phyloP scores from a whole-genome alignment of 64 coral and sea anemone genomes.

The Hydrozoanthus tunicans region DNA sequence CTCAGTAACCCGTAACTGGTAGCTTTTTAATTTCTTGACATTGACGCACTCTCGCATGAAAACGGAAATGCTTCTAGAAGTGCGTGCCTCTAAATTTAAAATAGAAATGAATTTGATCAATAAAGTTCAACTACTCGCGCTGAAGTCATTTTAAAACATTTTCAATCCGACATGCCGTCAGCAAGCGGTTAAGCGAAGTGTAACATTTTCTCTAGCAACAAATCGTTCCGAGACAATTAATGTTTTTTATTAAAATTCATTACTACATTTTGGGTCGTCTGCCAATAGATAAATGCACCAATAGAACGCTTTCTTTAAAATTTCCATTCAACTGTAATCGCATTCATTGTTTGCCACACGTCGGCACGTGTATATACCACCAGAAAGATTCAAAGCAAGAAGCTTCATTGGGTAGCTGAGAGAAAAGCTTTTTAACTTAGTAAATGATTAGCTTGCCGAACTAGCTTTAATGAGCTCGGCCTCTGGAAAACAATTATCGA shows the following conservation, averaged over 20 bases:
- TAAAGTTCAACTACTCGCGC: not conserved
- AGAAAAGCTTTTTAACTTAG: conserved; percentile 76
- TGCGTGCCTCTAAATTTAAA: conserved; percentile 16
- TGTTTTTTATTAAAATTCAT: conserved; percentile 96
- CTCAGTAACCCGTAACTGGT: conserved; percentile 83
- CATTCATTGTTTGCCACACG: conserved; percentile 74
- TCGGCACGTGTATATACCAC: conserved; percentile 68
- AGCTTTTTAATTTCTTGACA: conserved; percentile 66
- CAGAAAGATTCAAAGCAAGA: conserved; percentile 46
- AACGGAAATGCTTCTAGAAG: conserved; percentile 22
- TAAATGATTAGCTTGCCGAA: conserved; percentile 91
- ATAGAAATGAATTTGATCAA: conserved; percentile 21
- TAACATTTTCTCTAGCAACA: conserved; percentile 89
- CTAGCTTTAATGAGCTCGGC: conserved; percentile 87
- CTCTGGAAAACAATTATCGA: conserved; percentile 84
- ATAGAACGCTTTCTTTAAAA: conserved; percentile 30
- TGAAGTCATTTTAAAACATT: conserved; percentile 44
- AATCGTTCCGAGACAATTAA: conserved; percentile 87
- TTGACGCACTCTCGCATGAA: conserved; percentile 44
- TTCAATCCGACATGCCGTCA: conserved; percentile 58
- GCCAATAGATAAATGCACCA: conserved; percentile 70
- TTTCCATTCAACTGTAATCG: conserved; percentile 82
- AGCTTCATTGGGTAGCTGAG: conserved; percentile 66
- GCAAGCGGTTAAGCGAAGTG: conserved; percentile 81
- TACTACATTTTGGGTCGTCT: conserved; percentile 81